Conservation (phyloP, 2,888 invertebrate species). For the Sycophila texana region DNA sequence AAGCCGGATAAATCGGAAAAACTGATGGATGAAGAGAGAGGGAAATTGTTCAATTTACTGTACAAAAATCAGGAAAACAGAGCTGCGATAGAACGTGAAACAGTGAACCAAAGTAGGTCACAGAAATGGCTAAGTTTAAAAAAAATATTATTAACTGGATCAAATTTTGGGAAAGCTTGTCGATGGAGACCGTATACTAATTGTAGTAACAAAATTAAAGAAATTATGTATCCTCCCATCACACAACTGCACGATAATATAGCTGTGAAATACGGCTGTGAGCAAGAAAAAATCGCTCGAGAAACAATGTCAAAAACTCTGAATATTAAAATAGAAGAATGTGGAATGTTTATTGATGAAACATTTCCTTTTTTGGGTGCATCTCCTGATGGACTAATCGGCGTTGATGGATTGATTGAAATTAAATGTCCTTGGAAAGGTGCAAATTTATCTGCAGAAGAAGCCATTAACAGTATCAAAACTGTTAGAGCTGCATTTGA, state of each 20-base stretch:
- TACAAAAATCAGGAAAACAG: not conserved
- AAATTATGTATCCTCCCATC: not conserved
- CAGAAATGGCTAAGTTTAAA: not conserved
- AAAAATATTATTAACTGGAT: conserved; percentile 2
- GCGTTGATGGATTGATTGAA: conserved; percentile 13
- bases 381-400: conserved; percentile 18
- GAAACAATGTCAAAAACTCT: not conserved
- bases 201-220: not conserved
- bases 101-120: not conserved
- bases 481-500: not conserved
- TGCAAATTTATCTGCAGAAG: not conserved
- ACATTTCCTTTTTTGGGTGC: not conserved
- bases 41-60: not conserved
- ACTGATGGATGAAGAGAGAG: not conserved
- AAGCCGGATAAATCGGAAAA: not conserved
- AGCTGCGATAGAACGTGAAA: not conserved
- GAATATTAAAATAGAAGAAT: not conserved
- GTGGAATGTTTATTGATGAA: conserved; percentile 24
- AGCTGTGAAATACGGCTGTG: conserved; percentile 24
- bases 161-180: conserved; percentile 10
- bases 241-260: not conserved
- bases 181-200: not conserved
- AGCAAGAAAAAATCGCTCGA: conserved; percentile 28
- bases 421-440: conserved; percentile 14
- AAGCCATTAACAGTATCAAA: not conserved